These are phyloP conservation scores for Tolmerus cingulatus DNA, from an alignment of 2,888 invertebrate species.

Conservation along the genomic window DNA sequence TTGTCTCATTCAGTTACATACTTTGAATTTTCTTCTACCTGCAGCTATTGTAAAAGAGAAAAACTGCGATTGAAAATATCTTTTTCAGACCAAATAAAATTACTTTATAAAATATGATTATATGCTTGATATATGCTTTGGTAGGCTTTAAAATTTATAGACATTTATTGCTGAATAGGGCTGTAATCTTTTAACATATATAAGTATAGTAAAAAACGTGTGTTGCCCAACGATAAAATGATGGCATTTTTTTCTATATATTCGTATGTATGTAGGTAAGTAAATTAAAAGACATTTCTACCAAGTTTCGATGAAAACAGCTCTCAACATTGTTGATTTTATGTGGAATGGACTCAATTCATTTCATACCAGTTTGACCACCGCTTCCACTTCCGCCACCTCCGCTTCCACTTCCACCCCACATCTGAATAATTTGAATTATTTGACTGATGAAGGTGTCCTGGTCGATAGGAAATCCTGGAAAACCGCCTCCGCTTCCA, in stretches of 20 bases:
- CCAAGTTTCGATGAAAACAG: background rate
- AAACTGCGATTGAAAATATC: no score
- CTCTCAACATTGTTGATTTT: background rate
- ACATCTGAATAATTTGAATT: slow-evolving; percentile 6
- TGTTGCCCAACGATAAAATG: background rate
- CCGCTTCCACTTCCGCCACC: background rate
- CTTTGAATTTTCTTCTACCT: no score
- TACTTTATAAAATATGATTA: no score
- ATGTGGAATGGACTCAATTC: background rate
- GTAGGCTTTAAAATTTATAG: background rate
- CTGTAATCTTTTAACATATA: background rate
- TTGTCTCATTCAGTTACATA: no score
- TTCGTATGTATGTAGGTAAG: no score
- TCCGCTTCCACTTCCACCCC: background rate
- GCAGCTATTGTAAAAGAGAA: no score
- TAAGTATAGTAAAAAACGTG: background rate
- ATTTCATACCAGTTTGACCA: background rate
- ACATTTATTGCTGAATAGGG: background rate
- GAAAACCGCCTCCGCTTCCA: background rate
- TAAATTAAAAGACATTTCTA: background rate
- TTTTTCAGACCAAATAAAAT: no score
- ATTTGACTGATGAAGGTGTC: background rate
- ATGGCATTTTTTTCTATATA: background rate
- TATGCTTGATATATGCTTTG: no score
- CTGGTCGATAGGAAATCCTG: background rate